Percentiles rank a stretch among this genome's conserved stretches.
phyloP scores from a whole-genome alignment of 2,888 invertebrate species.

The Drosophila cognata region DNA sequence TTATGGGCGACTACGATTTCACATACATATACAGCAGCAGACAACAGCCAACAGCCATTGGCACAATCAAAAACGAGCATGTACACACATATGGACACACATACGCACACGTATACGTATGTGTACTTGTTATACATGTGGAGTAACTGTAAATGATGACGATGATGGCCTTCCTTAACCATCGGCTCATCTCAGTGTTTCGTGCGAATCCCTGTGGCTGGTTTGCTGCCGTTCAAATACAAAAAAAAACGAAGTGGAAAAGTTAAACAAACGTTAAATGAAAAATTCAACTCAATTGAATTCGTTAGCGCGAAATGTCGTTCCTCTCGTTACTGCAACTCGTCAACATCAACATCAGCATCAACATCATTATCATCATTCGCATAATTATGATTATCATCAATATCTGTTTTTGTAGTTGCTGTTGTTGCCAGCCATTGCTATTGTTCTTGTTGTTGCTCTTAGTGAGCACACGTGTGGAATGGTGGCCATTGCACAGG shows the following conservation, averaged over 20 bases:
- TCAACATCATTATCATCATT: conserved; percentile 2
- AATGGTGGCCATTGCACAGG: conserved; percentile 39
- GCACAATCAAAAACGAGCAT: conserved; percentile 51
- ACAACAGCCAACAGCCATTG: conserved; percentile 64
- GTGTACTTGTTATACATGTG: conserved; percentile 15
- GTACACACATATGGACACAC: conserved; percentile 9
- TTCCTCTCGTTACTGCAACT: conserved; percentile 64
- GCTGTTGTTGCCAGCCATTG: conserved; percentile 11
- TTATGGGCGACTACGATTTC: conserved; percentile 59
- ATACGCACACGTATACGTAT: background rate
- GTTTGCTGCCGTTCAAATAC: conserved; percentile 40
- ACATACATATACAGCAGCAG: conserved; percentile 13
- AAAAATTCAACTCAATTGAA: conserved; percentile 84
- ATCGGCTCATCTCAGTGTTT: conserved; percentile 31
- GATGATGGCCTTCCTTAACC: conserved; percentile 28
- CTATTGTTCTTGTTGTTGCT: conserved; percentile 6
- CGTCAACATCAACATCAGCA: conserved; percentile 19
- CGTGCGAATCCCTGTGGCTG: conserved; percentile 56
- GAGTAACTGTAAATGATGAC: conserved; percentile 22
- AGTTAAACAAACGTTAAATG: conserved; percentile 82
- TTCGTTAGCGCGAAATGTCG: conserved; percentile 83
- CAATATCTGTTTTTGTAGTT: conserved; percentile 9
- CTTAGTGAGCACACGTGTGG: conserved; percentile 26
- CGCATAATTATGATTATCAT: conserved; percentile 14
- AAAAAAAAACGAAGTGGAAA: conserved; percentile 25